phyloP scores from a whole-genome alignment of 2,113 vertebrate species.

The Indri indri region DNA sequence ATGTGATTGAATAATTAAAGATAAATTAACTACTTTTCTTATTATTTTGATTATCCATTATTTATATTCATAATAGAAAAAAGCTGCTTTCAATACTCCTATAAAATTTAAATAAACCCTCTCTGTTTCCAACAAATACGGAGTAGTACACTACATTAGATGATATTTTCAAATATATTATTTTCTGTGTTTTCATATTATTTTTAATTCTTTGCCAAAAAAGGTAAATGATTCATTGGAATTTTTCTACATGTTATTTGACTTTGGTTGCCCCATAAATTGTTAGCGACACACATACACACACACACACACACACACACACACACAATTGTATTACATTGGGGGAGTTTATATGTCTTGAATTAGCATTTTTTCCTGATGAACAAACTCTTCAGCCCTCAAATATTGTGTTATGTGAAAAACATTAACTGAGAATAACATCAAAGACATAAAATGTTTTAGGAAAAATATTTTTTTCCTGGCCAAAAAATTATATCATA shows the following conservation, averaged over 20 bases:
- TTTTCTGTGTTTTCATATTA: background rate
- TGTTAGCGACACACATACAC: background rate
- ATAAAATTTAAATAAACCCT: background rate
- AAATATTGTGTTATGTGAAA: background rate
- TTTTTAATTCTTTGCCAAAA: background rate
- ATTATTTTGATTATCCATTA: constrained; percentile 6
- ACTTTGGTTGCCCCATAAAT: background rate
- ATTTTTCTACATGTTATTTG: background rate
- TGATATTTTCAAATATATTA: constrained; percentile 2
- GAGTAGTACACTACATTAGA: background rate
- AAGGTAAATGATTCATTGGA: background rate
- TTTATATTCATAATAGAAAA: background rate
- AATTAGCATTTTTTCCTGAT: background rate
- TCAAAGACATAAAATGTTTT: background rate
- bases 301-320: background rate
- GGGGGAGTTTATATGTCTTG: background rate
- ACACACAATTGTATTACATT: background rate
- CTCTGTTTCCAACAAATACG: constrained; percentile 36
- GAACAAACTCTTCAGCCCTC: background rate
- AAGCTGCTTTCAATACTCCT: background rate
- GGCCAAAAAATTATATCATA: background rate
- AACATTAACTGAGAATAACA: background rate
- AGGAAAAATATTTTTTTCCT: background rate
- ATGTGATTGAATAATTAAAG: background rate
- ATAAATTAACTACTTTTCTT: background rate